Base-by-base conservation (phyloP, 1,140 invertebrate genomes). In the Danaus plexippus region DNA sequence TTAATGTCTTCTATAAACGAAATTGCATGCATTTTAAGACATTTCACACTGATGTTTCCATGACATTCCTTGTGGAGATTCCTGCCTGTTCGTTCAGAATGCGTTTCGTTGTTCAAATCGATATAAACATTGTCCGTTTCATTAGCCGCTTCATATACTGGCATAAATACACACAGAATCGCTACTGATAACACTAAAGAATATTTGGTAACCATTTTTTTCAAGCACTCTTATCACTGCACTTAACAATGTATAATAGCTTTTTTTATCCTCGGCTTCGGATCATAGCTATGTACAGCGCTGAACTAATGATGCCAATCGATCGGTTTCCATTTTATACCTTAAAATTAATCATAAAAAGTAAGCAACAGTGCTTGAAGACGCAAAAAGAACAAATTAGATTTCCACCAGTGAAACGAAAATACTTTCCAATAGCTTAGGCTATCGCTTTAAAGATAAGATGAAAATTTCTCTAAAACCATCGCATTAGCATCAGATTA, bases 21-120 rank as follows among this genome's bases (percentile, higher is more conserved):
- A 1, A 94, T 89, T 32, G 93, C 90, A 62, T 94, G 93, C 42
- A 95, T 84, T 73, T 95, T 95, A 1, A 95, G 77, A 72, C 94
- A 95, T 68, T 92, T 92, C 11, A 90, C 87, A 80, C 91, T 94
- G 53, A 87, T 51, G 42, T 69, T 70, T 13, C 63, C 68, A 15
- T 65, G 77, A 50, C 84, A 87, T 68, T 87, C 84, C 54, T 83
- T 87, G 12, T 83, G 67, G 9, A 86, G 54, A 0, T 74, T 66
- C 49, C 80, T 70, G 11, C 77, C 79, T 11, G 69, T 62, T 45
- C 83, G 57, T 44, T 83, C 81, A 0, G 69, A 67, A 12, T 64
- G 69, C 0, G 68, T 61, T 8, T 55, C 49, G 52, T 77, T 84
- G 42, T 75, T 77, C 0, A 58, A 49, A 54, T 71, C 73, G 22